Conservation (phyloP, 2,888 invertebrate genomes). For the Tetanocera ferruginea region DNA sequence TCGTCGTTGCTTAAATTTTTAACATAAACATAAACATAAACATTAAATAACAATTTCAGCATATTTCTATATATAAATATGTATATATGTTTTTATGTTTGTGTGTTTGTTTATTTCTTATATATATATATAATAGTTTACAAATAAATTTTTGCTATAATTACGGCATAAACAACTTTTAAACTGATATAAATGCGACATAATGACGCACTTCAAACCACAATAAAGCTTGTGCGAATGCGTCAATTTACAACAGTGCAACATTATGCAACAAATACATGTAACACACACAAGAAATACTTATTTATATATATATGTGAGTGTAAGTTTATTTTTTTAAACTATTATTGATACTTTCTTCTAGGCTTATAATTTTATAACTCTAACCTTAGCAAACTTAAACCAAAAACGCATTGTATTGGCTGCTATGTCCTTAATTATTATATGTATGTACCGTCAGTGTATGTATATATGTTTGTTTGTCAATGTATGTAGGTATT, state of each 20-base stretch:
- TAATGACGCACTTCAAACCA: background rate
- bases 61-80: conserved; percentile 13
- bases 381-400: conserved; percentile 8
- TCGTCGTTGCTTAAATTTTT: background rate
- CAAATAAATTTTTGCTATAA: background rate
- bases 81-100: conserved; percentile 4
- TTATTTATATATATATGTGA: background rate
- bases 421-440: background rate
- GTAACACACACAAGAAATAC: background rate
- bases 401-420: conserved; percentile 30
- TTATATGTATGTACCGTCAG: background rate
- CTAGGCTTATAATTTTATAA: no score
- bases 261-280: background rate
- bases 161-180: background rate
- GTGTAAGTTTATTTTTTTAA: background rate
- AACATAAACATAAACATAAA: conserved; percentile 25
- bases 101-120: no score
- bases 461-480: background rate
- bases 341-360: background rate
- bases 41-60: conserved; percentile 10
- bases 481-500: conserved; percentile 10
- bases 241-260: background rate
- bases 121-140: conserved; percentile 15
- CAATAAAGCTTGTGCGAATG: background rate
- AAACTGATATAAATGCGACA: background rate